Evolutionary conservation across 1,140 invertebrate genomes (phyloP), one percentile per base, ranked within the genome.

Genomic region (Drosophila suzukii): DNA sequence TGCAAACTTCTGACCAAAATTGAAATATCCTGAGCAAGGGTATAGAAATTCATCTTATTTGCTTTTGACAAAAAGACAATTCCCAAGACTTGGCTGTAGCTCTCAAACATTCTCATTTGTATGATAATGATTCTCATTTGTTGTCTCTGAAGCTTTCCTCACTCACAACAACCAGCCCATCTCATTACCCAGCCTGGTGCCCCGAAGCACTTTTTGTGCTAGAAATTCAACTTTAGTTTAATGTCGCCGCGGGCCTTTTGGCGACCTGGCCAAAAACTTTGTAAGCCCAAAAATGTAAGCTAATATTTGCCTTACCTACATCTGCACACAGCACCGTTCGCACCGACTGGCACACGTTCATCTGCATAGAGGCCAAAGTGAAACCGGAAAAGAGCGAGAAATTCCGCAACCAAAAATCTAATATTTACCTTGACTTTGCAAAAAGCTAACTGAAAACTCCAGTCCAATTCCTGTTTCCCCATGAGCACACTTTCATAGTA

Each of bases 341-440:
- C 34, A 49, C 57, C 49, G 24, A 49, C 39, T 60, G 44, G 27
- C 32, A 61, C 50, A 24, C 34, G n/a, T 17, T 53, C 50, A 62
- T 54, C 32, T 50, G 39, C 54, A 71, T 41, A 56, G 51, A 70
- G 41, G 24, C 12, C 34, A 72, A 72, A 61, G 55, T 72, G 65
- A 57, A 62, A 74, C 20, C 70, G 58, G 70, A 74, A 53, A 36
- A 43, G 20, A 47, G 50, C 57, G 61, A 66, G 82, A 88, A 86
- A 85, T 85, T 81, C 65, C 65, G 77, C 82, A 86, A 86, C 72
- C 82, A 54, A 81, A 85, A 86, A 88, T 88, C 79, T 88, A 88
- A 88, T 88, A 88, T 88, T 88, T 88, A 89, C 83, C 83, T 89
- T 88, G 79, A 88, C 83, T 88, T 88, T 88, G 72, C 76, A 56